Conservation (phyloP, 1,140 invertebrate species). For the Coenobita brevimanus region DNA sequence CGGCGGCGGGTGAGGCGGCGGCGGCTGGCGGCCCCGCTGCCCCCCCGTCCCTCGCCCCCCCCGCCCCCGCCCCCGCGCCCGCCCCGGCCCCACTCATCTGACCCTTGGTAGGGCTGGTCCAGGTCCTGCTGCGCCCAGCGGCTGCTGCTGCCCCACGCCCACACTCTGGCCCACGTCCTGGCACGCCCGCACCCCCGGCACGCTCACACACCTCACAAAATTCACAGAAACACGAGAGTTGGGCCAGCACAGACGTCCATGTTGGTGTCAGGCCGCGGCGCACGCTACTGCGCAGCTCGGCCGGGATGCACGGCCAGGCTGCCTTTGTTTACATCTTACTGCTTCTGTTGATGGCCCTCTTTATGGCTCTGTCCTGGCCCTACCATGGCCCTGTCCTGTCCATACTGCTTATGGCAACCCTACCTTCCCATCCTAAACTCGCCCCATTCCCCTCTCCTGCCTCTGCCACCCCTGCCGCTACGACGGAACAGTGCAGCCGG, state of each 20-base stretch:
- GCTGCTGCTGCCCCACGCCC: slow-evolving; percentile 52
- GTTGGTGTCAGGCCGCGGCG: slow-evolving; percentile 62
- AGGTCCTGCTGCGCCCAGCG: slow-evolving; percentile 42
- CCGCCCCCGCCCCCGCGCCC: slow-evolving; percentile 49
- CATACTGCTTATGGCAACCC: background rate
- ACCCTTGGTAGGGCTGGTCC: slow-evolving; percentile 27
- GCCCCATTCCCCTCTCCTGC: background rate
- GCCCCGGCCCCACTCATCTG: slow-evolving; percentile 68
- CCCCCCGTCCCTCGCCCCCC: slow-evolving; percentile 61
- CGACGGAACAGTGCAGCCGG: slow-evolving; percentile 28
- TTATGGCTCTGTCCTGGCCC: too few species aligned
- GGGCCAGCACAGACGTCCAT: slow-evolving; percentile 65
- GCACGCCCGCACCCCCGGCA: slow-evolving; percentile 50
- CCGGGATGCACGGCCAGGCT: slow-evolving; percentile 55
- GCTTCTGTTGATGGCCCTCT: slow-evolving; percentile 4
- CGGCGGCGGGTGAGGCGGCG: slow-evolving; percentile 59
- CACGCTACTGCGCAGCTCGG: slow-evolving; percentile 55
- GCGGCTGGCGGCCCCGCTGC: slow-evolving; percentile 61
- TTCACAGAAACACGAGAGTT: slow-evolving; percentile 64
- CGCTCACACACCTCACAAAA: slow-evolving; percentile 40
- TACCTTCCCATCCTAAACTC: background rate
- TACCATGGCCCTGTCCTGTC: slow-evolving; percentile 4
- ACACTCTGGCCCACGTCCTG: slow-evolving; percentile 46
- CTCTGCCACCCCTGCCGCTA: background rate
- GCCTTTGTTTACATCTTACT: slow-evolving; percentile 61